Percentiles rank a stretch among this genome's conserved stretches.
Evolutionary conservation across 2,888 invertebrate genomes (phyloP).

Genomic region (Sicus ferrugineus): DNA sequence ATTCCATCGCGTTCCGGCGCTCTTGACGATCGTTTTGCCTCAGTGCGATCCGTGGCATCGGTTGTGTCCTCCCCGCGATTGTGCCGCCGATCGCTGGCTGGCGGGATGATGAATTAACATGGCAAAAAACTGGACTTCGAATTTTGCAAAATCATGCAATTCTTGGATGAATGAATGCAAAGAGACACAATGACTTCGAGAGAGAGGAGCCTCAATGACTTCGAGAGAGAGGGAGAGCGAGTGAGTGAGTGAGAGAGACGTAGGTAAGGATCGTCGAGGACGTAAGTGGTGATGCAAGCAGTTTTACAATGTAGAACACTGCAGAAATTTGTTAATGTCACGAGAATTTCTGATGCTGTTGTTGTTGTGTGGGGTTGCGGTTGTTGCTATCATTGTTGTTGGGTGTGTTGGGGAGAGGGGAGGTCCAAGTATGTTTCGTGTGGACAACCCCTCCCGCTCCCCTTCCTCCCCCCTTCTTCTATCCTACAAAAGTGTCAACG

Average conservation of each 20-base stretch:
- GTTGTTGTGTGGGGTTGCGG: slow-evolving; percentile 33
- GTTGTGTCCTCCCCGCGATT: slow-evolving; percentile 28
- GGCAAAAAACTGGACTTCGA: slow-evolving; percentile 16
- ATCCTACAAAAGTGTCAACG: slow-evolving; percentile 25
- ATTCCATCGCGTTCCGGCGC: neutral
- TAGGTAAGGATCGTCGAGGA: neutral
- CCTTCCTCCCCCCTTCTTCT: slow-evolving; percentile 12
- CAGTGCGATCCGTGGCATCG: slow-evolving; percentile 19
- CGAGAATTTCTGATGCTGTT: slow-evolving; percentile 42
- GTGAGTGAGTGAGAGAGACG: neutral
- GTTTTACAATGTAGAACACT: slow-evolving; percentile 53
- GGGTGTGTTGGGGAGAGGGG: neutral
- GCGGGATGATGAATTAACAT: slow-evolving; percentile 34
- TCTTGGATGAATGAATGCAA: slow-evolving; percentile 18
- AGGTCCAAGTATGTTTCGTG: too few species aligned
- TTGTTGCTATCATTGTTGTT: slow-evolving; percentile 43
- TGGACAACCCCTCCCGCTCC: too few species aligned
- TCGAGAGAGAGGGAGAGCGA: too few species aligned
- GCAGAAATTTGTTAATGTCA: slow-evolving; percentile 60
- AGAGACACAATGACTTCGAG: neutral
- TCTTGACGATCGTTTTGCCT: neutral
- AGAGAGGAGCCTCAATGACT: neutral
- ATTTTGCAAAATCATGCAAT: slow-evolving; percentile 41
- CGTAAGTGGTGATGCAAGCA: neutral
- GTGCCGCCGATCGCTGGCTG: slow-evolving; percentile 17